phyloP scores from a whole-genome alignment of 1,140 invertebrate genomes.

The Diplogasteroides magnus region DNA sequence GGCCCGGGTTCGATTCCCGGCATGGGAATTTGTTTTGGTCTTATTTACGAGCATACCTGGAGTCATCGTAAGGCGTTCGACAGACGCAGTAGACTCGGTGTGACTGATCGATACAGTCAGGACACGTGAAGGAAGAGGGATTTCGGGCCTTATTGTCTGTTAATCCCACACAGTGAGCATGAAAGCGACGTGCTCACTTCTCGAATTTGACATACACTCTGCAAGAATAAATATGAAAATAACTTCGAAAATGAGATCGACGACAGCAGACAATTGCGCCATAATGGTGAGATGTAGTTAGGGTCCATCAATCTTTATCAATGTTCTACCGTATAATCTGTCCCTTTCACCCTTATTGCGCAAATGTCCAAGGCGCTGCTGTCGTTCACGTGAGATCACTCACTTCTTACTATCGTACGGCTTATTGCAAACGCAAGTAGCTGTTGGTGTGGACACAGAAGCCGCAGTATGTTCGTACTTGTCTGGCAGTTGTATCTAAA shows the following conservation, averaged over 20 bases:
- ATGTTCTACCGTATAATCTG: too few relatives aligned
- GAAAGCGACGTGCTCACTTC: neutral
- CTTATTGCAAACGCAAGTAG: neutral
- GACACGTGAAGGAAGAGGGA: neutral
- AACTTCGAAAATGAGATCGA: too few relatives aligned
- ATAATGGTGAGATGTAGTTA: too few relatives aligned
- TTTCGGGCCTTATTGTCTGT: neutral
- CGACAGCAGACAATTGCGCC: too few relatives aligned
- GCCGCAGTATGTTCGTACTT: neutral
- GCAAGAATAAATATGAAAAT: neutral
- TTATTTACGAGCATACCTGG: neutral
- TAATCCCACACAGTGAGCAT: neutral
- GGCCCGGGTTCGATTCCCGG: conserved; percentile 76
- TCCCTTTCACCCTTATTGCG: too few relatives aligned
- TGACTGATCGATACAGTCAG: neutral
- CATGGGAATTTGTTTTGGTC: conserved; percentile 58
- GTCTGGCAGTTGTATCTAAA: neutral
- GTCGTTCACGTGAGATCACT: neutral
- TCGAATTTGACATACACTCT: neutral
- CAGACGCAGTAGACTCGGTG: neutral
- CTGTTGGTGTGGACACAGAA: too few relatives aligned
- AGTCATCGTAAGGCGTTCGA: neutral
- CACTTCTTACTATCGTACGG: neutral
- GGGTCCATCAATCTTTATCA: too few relatives aligned
- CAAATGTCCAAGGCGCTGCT: too few relatives aligned